Evolutionary conservation across 2,888 invertebrate genomes (phyloP).

Genomic region (Phaonia tiefii): DNA sequence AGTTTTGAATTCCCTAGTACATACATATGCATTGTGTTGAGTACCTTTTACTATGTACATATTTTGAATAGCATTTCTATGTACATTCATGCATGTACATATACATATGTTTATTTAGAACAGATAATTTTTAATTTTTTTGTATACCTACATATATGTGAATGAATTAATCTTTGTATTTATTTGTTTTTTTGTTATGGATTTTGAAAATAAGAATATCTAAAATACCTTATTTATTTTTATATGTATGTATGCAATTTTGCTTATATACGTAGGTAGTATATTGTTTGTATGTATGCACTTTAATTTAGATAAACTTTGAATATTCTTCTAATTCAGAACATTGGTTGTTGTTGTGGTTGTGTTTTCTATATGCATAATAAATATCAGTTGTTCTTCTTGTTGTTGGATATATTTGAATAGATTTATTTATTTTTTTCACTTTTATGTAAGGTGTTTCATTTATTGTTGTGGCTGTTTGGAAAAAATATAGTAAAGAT

Average conservation of each 20-base stretch:
- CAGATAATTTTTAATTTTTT: no score
- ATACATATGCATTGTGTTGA: no score
- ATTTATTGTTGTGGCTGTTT: background rate
- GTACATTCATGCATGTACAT: no score
- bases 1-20: no score
- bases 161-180: slow-evolving; percentile 68
- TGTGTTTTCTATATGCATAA: slow-evolving; percentile 3
- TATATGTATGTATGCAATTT: slow-evolving; percentile 10
- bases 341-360: background rate
- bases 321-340: slow-evolving; percentile 21
- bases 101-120: no score
- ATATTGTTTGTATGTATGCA: slow-evolving; percentile 25
- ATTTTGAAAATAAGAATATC: slow-evolving; percentile 67
- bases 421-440: slow-evolving; percentile 16
- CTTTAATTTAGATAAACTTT: slow-evolving; percentile 25
- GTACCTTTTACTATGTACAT: no score
- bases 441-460: slow-evolving; percentile 17
- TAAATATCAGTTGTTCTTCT: slow-evolving; percentile 31
- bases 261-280: slow-evolving; percentile 23
- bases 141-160: no score
- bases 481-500: no score
- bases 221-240: slow-evolving; percentile 66
- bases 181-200: slow-evolving; percentile 47
- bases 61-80: no score
- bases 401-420: slow-evolving; percentile 18